Evolutionary conservation across 2,888 invertebrate genomes (phyloP), one percentile per base, ranked within the genome.

Genomic region (Drosophila siamana): DNA sequence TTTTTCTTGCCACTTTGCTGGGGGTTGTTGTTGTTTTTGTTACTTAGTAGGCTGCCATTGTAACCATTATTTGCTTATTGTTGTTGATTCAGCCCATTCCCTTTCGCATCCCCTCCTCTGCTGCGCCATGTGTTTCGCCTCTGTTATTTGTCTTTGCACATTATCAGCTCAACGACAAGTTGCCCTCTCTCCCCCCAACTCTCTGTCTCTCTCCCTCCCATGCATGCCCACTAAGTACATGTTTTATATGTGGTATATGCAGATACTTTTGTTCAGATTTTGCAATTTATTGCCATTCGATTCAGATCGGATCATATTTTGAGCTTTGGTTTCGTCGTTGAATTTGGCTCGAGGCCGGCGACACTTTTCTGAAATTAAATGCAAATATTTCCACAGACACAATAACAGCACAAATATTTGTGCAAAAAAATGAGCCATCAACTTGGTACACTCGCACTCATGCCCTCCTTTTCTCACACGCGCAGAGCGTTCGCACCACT

Each of bases 341-440:
- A 22, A 2, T 19, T 38, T 47, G 16, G 24, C 26, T 28, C 19
- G 26, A 7, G 40, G 57, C 38, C 19, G 28, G 33, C 24, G 44
- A 62, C 56, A 76, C 62, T 86, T 68, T 74, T 69, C 57, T 64
- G 55, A 86, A 86, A 81, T 86, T 46, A 81, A 81, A 86, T 69
- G 68, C 68, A 81, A 81, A 81, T 80, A 81, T 81, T 81, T 70
- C 19, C 64, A 62, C 56, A 73, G 62, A 71, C 54, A 40, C 54
- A 61, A 61, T 33, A 59, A 43, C 43, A 24, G 40, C 52, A 68
- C 62, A 83, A 80, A 86, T 86, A 86, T 86, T 81, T 84, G 87
- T 63, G 51, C 64, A 66, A 13, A 50, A 69, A 84, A 84, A 77
- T 64, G 67, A 80, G 57, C 65, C 61, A 63, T 66, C 59, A 33